These are phyloP conservation scores for Cantharis rustica DNA, from an alignment of 2,888 invertebrate genomes.

Conservation along the genomic window DNA sequence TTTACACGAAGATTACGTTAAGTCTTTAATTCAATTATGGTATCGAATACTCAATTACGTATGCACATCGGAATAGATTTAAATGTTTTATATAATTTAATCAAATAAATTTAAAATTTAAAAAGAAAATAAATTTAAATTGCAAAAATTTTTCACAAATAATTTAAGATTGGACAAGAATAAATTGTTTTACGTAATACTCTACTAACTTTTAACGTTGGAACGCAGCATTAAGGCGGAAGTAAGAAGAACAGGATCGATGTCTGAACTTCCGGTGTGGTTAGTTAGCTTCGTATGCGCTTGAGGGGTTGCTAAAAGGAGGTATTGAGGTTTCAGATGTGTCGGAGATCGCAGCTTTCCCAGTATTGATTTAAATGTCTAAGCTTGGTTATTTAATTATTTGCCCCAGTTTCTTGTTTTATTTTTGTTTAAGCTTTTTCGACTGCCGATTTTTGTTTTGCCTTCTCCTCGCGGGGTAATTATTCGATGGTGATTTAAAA, in stretches of 20 bases:
- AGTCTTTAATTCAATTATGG: slow-evolving; percentile 20
- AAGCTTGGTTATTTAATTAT: not conserved
- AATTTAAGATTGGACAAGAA: not conserved
- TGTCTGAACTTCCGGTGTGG: slow-evolving; percentile 39
- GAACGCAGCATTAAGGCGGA: slow-evolving; percentile 27
- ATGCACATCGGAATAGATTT: not conserved
- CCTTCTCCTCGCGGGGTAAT: not conserved
- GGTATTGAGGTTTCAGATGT: slow-evolving; percentile 5
- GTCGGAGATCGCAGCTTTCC: not conserved
- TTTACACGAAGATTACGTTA: slow-evolving; percentile 18
- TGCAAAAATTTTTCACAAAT: not conserved
- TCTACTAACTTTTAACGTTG: slow-evolving; percentile 13
- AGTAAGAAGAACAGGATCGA: slow-evolving; percentile 37
- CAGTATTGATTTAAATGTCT: slow-evolving; percentile 2
- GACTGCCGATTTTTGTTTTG: not conserved
- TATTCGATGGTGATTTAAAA: not conserved
- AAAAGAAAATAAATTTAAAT: not conserved
- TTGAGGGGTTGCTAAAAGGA: slow-evolving; percentile 30
- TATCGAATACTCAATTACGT: not conserved
- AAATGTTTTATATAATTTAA: not conserved
- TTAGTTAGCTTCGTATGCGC: slow-evolving; percentile 36
- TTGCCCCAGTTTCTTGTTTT: not conserved
- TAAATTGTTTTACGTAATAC: not conserved
- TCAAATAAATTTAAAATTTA: not conserved
- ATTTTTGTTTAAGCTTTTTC: too few species aligned